phyloP scores from a whole-genome alignment of 2,888 invertebrate genomes.

The Nomada fucata region DNA sequence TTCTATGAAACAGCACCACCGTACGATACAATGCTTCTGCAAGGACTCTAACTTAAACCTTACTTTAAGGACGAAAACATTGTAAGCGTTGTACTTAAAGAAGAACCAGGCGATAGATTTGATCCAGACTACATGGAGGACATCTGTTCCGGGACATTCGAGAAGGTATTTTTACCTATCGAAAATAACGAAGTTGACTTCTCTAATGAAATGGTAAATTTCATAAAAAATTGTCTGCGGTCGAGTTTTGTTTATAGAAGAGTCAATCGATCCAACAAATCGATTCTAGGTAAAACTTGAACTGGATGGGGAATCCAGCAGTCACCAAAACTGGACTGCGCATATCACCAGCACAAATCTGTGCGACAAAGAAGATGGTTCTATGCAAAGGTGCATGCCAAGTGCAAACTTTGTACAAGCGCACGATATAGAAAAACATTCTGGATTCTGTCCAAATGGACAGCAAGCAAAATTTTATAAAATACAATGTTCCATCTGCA shows the following conservation, averaged over 20 bases:
- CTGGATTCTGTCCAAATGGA: slow-evolving; percentile 62
- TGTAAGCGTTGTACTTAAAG: slow-evolving; percentile 80
- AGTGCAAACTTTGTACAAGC: slow-evolving; percentile 66
- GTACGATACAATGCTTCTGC: slow-evolving; percentile 61
- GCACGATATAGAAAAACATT: slow-evolving; percentile 64
- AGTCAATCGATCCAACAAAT: slow-evolving; percentile 18
- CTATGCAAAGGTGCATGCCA: slow-evolving; percentile 74
- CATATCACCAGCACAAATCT: slow-evolving; percentile 76
- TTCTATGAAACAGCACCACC: slow-evolving; percentile 73
- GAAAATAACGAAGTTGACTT: slow-evolving; percentile 81
- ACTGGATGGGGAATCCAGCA: slow-evolving; percentile 77
- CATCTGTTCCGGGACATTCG: slow-evolving; percentile 81
- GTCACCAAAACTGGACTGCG: slow-evolving; percentile 79
- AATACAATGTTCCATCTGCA: slow-evolving; percentile 81
- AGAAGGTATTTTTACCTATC: slow-evolving; percentile 81
- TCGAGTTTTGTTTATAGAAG: neutral
- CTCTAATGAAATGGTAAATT: slow-evolving; percentile 81
- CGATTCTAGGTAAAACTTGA: slow-evolving; percentile 79
- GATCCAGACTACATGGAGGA: slow-evolving; percentile 82
- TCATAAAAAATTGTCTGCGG: slow-evolving; percentile 18
- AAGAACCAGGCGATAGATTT: slow-evolving; percentile 79
- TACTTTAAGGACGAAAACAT: slow-evolving; percentile 82
- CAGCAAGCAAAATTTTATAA: slow-evolving; percentile 81
- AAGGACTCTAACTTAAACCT: slow-evolving; percentile 71
- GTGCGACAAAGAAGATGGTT: slow-evolving; percentile 77